Evolutionary conservation across 2,888 invertebrate species (phyloP).

Genomic region (Mythimna impura): DNA sequence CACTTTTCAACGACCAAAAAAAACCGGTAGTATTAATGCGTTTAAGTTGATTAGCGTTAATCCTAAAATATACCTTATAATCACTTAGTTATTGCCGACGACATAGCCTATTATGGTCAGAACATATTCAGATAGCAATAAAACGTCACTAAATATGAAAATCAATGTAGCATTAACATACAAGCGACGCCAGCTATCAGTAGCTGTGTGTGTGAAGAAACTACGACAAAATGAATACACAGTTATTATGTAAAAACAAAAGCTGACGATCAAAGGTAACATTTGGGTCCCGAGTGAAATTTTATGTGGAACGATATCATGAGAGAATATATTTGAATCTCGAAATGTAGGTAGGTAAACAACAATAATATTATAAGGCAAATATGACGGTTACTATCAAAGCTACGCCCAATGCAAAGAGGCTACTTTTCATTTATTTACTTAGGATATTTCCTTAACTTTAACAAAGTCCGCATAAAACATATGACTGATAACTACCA

Average conservation of each 20-base stretch:
- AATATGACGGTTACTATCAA: background rate
- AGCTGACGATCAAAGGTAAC: conserved; percentile 9
- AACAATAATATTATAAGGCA: background rate
- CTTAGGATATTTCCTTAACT: conserved; percentile 17
- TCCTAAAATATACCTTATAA: background rate
- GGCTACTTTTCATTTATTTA: conserved; percentile 16
- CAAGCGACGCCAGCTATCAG: conserved; percentile 3
- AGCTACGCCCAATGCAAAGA: conserved; percentile 11
- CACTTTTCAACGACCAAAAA: conserved; percentile 12
- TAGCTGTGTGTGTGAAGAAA: background rate
- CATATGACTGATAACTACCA: conserved; percentile 20
- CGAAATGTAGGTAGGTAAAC: background rate
- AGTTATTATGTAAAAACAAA: conserved; percentile 20
- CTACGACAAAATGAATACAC: conserved; percentile 22
- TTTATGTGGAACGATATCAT: no score
- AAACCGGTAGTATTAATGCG: background rate
- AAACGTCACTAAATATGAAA: conserved; percentile 14
- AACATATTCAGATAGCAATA: conserved; percentile 12
- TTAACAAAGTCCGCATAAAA: conserved; percentile 21
- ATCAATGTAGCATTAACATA: conserved; percentile 18
- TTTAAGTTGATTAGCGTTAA: conserved; percentile 4
- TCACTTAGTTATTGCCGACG: conserved; percentile 3
- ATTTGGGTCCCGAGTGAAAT: background rate
- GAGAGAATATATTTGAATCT: no score
- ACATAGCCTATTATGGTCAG: background rate